A percentile compares a stretch with the other conserved stretches of the same genome.
These are phyloP conservation scores for Rhagonycha lutea DNA, from an alignment of 2,888 invertebrate genomes.

Conservation along the genomic window DNA sequence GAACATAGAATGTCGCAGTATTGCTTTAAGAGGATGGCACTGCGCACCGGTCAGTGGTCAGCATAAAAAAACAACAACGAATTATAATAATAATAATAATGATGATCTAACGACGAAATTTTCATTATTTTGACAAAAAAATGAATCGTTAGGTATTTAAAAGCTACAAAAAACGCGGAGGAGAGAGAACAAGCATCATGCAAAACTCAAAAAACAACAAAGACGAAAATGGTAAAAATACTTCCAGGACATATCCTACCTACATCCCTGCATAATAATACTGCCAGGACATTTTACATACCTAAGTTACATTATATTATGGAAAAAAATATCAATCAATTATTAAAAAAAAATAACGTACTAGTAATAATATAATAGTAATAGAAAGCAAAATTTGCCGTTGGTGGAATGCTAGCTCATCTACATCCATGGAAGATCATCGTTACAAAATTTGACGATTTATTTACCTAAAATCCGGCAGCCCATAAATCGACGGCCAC, in stretches of 20 bases:
- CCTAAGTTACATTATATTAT: constrained; percentile 19
- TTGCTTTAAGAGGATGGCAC: constrained; percentile 44
- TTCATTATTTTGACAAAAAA: background rate
- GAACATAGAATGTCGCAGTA: constrained; percentile 50
- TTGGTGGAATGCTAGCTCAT: constrained; percentile 35
- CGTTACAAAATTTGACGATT: constrained; percentile 23
- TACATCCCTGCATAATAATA: constrained; percentile 50
- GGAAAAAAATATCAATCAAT: constrained; percentile 29
- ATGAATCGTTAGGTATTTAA: background rate
- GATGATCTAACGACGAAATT: background rate
- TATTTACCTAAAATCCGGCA: constrained; percentile 27
- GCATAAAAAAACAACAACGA: constrained; percentile 26
- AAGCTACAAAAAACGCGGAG: constrained; percentile 14
- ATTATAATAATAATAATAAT: constrained; percentile 3
- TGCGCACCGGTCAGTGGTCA: constrained; percentile 46
- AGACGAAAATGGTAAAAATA: constrained; percentile 32
- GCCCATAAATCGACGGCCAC: constrained; percentile 24
- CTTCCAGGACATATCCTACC: constrained; percentile 29
- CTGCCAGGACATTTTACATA: constrained; percentile 46
- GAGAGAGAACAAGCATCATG: constrained; percentile 35
- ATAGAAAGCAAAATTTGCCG: constrained; percentile 15
- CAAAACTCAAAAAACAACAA: constrained; percentile 23
- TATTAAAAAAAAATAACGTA: constrained; percentile 26
- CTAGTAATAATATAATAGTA: constrained; percentile 19
- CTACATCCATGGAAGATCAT: constrained; percentile 36